Percentiles rank a stretch among this genome's conserved stretches.
Conservation (phyloP, 2,113 vertebrate species). For the Scomber japonicus region DNA sequence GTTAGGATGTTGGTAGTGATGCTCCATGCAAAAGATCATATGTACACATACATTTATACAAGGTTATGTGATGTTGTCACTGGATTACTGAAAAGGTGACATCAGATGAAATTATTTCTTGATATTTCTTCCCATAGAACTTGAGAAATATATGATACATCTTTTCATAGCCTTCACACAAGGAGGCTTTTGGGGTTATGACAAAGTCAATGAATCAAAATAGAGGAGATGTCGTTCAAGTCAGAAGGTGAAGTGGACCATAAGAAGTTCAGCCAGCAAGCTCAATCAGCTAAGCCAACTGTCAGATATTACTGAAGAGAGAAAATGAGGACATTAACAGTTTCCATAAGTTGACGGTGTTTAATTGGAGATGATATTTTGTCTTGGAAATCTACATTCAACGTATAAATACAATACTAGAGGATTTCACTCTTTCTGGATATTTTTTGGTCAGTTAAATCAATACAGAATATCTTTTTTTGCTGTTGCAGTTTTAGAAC, state of each 20-base stretch:
- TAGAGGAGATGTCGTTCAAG: too few species aligned
- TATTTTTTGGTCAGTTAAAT: neutral
- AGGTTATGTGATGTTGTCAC: neutral
- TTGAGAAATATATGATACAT: neutral
- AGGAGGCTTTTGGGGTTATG: neutral
- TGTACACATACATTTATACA: neutral
- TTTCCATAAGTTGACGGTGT: too few species aligned
- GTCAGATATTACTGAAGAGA: too few species aligned
- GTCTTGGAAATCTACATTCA: neutral
- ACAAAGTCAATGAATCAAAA: neutral
- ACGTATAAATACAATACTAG: neutral
- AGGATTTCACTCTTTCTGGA: too few species aligned
- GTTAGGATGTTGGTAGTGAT: neutral
- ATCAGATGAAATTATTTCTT: constrained; percentile 9
- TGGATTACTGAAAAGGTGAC: neutral
- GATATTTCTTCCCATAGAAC: too few species aligned
- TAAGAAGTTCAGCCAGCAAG: neutral
- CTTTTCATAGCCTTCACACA: neutral
- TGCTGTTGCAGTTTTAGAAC: neutral
- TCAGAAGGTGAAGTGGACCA: neutral
- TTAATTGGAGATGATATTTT: neutral
- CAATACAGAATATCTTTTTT: neutral
- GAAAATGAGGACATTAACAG: too few species aligned
- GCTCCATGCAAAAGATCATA: neutral
- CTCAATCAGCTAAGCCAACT: too few species aligned